phyloP scores from a whole-genome alignment of 2,113 vertebrate genomes.

The Apistogramma diplotaenia region DNA sequence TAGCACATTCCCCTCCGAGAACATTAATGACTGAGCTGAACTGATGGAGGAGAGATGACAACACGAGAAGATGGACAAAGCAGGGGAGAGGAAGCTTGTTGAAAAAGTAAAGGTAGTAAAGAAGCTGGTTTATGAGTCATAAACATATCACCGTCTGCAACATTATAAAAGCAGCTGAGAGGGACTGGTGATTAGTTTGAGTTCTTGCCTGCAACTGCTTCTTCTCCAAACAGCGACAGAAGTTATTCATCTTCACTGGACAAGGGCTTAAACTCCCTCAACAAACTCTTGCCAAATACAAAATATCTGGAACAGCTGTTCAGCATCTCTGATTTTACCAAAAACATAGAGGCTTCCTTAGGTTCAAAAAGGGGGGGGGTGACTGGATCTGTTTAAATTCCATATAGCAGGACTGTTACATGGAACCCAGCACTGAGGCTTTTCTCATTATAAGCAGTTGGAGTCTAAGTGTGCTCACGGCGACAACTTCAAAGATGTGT shows the following conservation, averaged over 20 bases:
- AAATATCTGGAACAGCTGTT: not conserved
- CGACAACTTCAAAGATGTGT: not conserved
- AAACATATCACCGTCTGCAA: not conserved
- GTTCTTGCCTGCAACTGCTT: slow-evolving; percentile 37
- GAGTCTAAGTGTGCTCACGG: not conserved
- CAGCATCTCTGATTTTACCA: not conserved
- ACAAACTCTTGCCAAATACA: not conserved
- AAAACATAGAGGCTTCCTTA: not conserved
- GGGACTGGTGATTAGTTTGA: not conserved
- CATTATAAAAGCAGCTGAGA: not conserved
- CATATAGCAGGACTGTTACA: not conserved
- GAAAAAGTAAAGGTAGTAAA: not conserved
- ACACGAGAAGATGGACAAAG: not conserved
- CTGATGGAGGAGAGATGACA: slow-evolving; percentile 8
- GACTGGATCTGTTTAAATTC: not conserved
- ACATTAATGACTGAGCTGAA: slow-evolving; percentile 1
- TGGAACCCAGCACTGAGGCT: not conserved
- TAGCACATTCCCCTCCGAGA: slow-evolving; percentile 22
- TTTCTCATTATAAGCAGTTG: not conserved
- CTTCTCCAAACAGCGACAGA: slow-evolving; percentile 5
- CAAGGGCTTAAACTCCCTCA: not conserved
- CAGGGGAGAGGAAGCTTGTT: not conserved
- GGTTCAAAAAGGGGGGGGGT: not conserved
- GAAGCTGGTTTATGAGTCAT: not conserved
- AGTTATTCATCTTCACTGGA: not conserved